Evolutionary conservation across 2,797 vertebrate species (phyloP).

Genomic region (Protosalanx chinensis): DNA sequence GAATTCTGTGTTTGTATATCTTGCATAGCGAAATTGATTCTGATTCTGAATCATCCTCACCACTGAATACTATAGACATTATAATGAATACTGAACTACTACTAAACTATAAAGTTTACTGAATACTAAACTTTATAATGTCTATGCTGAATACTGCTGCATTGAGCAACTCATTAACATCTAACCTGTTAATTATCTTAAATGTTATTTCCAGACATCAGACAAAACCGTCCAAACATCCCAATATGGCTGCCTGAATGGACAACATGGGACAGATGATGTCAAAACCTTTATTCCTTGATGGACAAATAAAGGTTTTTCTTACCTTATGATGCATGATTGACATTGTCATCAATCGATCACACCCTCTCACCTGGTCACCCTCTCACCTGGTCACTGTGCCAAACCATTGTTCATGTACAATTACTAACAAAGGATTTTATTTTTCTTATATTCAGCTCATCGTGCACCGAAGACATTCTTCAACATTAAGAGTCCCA

Average conservation of each 20-base stretch:
- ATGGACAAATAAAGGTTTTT: neutral
- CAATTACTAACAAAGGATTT: neutral
- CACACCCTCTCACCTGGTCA: too few relatives aligned
- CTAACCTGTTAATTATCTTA: neutral
- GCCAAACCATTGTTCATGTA: neutral
- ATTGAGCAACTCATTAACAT: too few relatives aligned
- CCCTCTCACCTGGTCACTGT: neutral
- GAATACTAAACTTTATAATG: too few relatives aligned
- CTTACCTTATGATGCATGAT: neutral
- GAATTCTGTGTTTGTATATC: too few relatives aligned
- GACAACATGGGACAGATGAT: neutral
- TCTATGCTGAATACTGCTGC: neutral
- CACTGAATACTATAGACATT: too few relatives aligned
- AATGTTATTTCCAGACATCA: conserved; percentile 7
- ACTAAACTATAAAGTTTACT: too few relatives aligned
- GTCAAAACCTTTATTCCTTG: neutral
- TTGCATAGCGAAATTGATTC: too few relatives aligned
- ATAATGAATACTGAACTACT: neutral
- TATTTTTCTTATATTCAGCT: too few relatives aligned
- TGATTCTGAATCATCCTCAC: too few relatives aligned
- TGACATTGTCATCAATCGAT: too few relatives aligned
- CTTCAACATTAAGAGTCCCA: neutral
- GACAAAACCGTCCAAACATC: neutral
- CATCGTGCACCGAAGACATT: neutral
- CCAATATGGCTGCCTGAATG: neutral